Evolutionary conservation across 2,888 invertebrate species (phyloP), one percentile per base, ranked within the genome.

Genomic region (Athrips mouffetella): DNA sequence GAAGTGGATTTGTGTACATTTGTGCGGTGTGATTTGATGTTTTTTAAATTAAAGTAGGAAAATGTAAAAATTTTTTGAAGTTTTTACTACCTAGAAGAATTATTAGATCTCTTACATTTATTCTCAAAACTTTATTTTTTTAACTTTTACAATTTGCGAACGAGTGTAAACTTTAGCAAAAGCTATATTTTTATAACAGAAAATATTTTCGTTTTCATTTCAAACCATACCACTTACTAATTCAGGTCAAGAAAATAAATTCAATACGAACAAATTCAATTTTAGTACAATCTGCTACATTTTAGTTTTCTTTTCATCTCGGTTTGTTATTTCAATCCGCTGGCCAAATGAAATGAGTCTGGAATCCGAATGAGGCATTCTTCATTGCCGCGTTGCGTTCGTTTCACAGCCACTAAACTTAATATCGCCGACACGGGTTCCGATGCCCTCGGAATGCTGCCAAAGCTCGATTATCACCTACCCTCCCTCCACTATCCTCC

Each of bases 401-500:
- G 50, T 47, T 47, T 50, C 37, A 44, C 44, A 46, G 51, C 50
- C 55, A 56, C 52, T 59, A 56, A 56, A 57, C 58, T 59, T 57
- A 60, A 58, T 62, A 57, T 55, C 49, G 48, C 51, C 51, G 55
- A 54, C 56, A 49, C 54, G 54, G 47, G 53, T 45, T 50, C 46
- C 49, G 40, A 48, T 50, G 53, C 51, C 53, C 55, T 58, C 59
- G 61, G 62, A 58, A 61, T 56, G 49, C 47, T 60, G 68, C 63
- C 66, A 65, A 63, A 57, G 60, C 56, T 54, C 58, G 66, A 69
- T 67, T 63, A 65, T 64, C 37, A 11, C 18, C 16, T 37, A 16
- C 18, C 20, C 16, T 20, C 37, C 10, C 4, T 18, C 10, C 16
- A 18, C 20, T 16, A 18, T 11, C 13, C 31, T 15, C 2, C 15